A percentile compares a stretch with the other conserved stretches of the same genome.
Evolutionary conservation across 2,888 invertebrate genomes (phyloP).

Genomic region (Eledona agricola): DNA sequence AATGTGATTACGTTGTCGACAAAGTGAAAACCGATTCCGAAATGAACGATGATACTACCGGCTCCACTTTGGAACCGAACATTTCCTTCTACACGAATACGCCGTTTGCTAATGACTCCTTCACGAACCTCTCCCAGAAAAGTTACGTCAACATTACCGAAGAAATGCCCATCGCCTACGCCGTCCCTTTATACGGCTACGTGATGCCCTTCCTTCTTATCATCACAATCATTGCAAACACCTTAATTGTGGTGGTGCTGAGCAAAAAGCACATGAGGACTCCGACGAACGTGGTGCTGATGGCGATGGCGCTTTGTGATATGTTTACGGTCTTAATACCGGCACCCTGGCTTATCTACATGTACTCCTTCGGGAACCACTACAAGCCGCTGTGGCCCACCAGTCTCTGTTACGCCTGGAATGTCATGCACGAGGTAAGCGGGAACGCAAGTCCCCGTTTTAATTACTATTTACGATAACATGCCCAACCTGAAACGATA

Average conservation of each 20-base stretch:
- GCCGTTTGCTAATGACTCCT: neutral
- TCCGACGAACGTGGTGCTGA: conserved; percentile 90
- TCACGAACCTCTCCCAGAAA: neutral
- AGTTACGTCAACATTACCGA: conserved; percentile 68
- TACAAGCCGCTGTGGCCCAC: conserved; percentile 81
- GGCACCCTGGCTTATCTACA: conserved; percentile 90
- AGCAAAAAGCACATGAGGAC: conserved; percentile 91
- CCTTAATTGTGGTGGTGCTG: conserved; percentile 88
- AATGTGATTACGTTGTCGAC: too few species aligned
- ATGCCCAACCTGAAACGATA: conserved; percentile 15
- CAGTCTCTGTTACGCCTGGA: conserved; percentile 81
- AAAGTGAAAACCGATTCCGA: too few species aligned
- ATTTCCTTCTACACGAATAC: neutral
- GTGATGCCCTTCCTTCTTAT: conserved; percentile 85
- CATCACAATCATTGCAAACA: conserved; percentile 89
- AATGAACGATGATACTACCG: too few species aligned
- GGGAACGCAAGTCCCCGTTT: conserved; percentile 10
- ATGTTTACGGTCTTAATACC: conserved; percentile 92
- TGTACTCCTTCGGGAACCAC: conserved; percentile 90
- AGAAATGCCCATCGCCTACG: conserved; percentile 73
- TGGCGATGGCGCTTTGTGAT: conserved; percentile 96
- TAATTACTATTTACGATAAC: conserved; percentile 23
- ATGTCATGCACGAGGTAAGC: conserved; percentile 81
- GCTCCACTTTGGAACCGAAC: too few species aligned
- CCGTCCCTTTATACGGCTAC: conserved; percentile 78